Evolutionary conservation across 2,888 invertebrate species (phyloP), one percentile per base, ranked within the genome.

Genomic region (Drosophila borealis): DNA sequence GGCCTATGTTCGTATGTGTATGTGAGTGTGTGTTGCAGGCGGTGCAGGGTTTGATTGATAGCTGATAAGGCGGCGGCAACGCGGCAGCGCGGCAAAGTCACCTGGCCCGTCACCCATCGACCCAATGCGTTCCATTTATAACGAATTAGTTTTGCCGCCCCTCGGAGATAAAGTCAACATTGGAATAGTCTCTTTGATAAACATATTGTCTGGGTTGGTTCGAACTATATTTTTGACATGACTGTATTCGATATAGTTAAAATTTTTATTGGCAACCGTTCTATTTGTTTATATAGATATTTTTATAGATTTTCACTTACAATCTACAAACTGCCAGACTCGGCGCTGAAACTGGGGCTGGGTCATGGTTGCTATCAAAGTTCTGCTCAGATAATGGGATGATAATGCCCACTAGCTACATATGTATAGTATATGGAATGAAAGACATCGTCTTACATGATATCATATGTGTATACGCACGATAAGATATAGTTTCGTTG

Each of bases 341-440:
- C 42, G 55, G 50, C 33, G 19, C 13, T 21, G 37, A 41, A 74
- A 56, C 42, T 50, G 70, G 80, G 42, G 48, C 69, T 82, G 80
- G 88, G 82, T 82, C 86, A 82, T 76, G 88, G 80, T 77, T 69
- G 67, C 62, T 85, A 84, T 88, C 82, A 85, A 69, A 68, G 53
- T 42, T 74, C 67, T 61, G 70, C 56, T 29, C 63, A 82, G 80
- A 88, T 88, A 88, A 70, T 70, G 67, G 50, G 66, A 80, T 88
- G 83, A 82, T 83, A 88, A 77, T 88, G 80, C 34, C 55, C 39
- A 42, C 45, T 19, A 34, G 51, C 53, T 19, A 46, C 48, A 39
- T 41, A 70, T 61, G 54, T 48, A 48, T 59, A 36, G 14, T 34
- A 34, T 34, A 19, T 37, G 50, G 33, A 48, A 14, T 49, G 37